phyloP scores from a whole-genome alignment of 2,113 vertebrate species.

The Oplegnathus fasciatus region DNA sequence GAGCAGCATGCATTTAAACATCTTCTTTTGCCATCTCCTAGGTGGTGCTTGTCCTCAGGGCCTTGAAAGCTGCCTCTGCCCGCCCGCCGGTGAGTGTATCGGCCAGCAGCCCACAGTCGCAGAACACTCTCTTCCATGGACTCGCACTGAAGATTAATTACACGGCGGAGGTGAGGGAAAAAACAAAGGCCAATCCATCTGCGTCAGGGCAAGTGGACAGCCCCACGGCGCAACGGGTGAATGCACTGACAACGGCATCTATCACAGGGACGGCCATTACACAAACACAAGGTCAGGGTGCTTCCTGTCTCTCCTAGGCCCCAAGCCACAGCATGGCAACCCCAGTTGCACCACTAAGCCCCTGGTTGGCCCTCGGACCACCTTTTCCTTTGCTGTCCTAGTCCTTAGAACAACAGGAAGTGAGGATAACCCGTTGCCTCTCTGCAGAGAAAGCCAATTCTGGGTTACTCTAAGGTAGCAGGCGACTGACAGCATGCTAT shows the following conservation, averaged over 20 bases:
- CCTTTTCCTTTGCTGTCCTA: background rate
- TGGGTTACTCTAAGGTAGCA: conserved; percentile 34
- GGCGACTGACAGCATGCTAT: conserved; percentile 56
- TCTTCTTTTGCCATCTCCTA: conserved; percentile 72
- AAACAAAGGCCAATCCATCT: conserved; percentile 85
- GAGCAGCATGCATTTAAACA: conserved; percentile 76
- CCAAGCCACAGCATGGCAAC: background rate
- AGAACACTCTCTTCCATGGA: conserved; percentile 56
- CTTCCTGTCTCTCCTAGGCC: conserved; percentile 50
- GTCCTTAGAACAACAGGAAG: conserved; percentile 25
- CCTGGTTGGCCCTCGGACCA: conserved; percentile 42
- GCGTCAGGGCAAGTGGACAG: conserved; percentile 80
- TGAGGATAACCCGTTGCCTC: background rate
- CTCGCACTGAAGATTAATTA: conserved; percentile 81
- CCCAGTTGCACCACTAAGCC: conserved; percentile 54
- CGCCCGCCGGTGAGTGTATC: conserved; percentile 69
- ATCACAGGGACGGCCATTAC: conserved; percentile 80
- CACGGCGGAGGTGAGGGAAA: conserved; percentile 71
- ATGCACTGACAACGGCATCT: conserved; percentile 76
- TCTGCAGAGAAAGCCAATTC: conserved; percentile 3
- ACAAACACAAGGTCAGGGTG: conserved; percentile 83
- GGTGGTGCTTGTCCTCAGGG: conserved; percentile 68
- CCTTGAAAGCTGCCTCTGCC: conserved; percentile 58
- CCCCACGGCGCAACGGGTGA: conserved; percentile 69
- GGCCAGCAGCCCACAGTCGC: conserved; percentile 42